Evolutionary conservation across 2,797 vertebrate species (phyloP), one percentile per base, ranked within the genome.

Genomic region (Chelidonichthys spinosus): DNA sequence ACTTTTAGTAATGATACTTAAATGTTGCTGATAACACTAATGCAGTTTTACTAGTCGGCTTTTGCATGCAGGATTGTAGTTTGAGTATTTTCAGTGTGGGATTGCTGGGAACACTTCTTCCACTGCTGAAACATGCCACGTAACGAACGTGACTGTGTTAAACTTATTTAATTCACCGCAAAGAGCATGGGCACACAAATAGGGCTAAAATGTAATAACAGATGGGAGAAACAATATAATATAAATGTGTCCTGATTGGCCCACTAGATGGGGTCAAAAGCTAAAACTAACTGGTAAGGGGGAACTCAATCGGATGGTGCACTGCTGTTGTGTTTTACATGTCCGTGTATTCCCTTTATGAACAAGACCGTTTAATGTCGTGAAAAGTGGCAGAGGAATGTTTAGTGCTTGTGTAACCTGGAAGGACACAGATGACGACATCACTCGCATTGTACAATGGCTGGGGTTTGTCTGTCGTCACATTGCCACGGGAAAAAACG

Each of bases 201-300:
- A 2, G 1, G 37, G 7, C 37, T 39, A 2, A 13, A 18, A 40
- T 63, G 25, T 4, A 44, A 25, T 9, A 62, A 9, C 25, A 11
- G 6, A 39, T 7, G 4, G 0, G 8, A 37, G 39, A 11, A 39
- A 33, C 13, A 33, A 11, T 11, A 25, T 10, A 13, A 7, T 10
- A 3, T 50, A 13, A 6, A 37, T 40, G 10, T 0, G 5, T 49
- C 1, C 11, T 8, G 0, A 3, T 1, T n/a, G 5, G 2, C 8
- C 84, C 92, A 84, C 83, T 89, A 93, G 94, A 88, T 92, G 93
- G 90, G 13, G 87, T 69, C 66, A 86, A 85, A 69, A 10, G 55
- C 63, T 42, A 52, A 36, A 78, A 69, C 44, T 42, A 72, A 73
- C 3, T n/a, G 2, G 5, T 5, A 0, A 2, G 2, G 13, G 11